phyloP scores from a whole-genome alignment of 2,888 invertebrate species.

The Eupithecia pulchellata region DNA sequence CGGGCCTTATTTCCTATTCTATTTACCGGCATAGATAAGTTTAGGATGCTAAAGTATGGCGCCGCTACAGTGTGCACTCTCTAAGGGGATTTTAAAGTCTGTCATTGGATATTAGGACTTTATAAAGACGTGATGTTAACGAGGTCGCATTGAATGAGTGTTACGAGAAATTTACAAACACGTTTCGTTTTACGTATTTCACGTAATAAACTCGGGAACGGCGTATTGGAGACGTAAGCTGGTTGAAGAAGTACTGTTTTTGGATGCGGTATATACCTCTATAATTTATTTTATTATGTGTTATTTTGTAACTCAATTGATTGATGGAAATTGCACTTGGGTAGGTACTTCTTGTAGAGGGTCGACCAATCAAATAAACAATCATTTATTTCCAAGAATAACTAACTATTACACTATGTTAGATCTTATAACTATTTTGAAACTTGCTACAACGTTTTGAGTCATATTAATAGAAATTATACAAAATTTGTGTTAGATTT shows the following conservation, averaged over 20 bases:
- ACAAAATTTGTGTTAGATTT: no score
- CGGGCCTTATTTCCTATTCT: background rate
- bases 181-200: constrained; percentile 67
- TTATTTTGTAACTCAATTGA: background rate
- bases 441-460: no score
- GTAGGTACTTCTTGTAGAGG: no score
- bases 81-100: constrained; percentile 30
- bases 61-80: background rate
- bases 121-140: no score
- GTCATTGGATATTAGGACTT: constrained; percentile 60
- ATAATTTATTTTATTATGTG: background rate
- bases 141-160: constrained; percentile 51
- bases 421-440: no score
- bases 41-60: background rate
- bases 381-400: no score
- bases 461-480: no score
- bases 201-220: constrained; percentile 68
- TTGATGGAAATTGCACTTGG: background rate
- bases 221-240: constrained; percentile 50
- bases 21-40: background rate
- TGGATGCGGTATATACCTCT: constrained; percentile 9
- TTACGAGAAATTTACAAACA: constrained; percentile 62
- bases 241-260: background rate
- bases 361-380: no score
- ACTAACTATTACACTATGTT: no score